Conservation (phyloP, 2,888 invertebrate species). For the Deilephila elpenor region DNA sequence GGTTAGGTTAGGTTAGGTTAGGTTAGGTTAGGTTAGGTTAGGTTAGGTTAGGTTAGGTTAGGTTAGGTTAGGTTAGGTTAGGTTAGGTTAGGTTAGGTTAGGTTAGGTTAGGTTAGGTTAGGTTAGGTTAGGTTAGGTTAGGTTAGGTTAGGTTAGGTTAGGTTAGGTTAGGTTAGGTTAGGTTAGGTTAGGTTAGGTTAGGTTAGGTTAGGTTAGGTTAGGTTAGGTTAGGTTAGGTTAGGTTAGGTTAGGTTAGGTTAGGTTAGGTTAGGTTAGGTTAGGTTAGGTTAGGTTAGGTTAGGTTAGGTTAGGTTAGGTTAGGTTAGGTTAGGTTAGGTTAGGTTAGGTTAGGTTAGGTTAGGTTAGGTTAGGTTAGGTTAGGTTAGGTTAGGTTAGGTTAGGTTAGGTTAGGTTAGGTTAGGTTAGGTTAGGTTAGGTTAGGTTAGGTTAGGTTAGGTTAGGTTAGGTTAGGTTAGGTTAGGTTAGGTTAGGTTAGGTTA, state of each 20-base stretch:
- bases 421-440: slow-evolving; percentile 29
- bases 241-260: neutral
- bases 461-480: slow-evolving; percentile 17
- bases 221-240: neutral
- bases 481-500: slow-evolving; percentile 32
- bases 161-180: slow-evolving; percentile 32
- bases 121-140: slow-evolving; percentile 1
- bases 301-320: neutral
- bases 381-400: slow-evolving; percentile 30
- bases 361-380: slow-evolving; percentile 29
- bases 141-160: slow-evolving; percentile 10
- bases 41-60: slow-evolving; percentile 30
- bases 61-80: slow-evolving; percentile 29
- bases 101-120: slow-evolving; percentile 1
- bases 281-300: slow-evolving; percentile 32
- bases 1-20: neutral
- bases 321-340: neutral
- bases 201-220: slow-evolving; percentile 1
- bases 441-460: slow-evolving; percentile 29
- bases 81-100: slow-evolving; percentile 8
- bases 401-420: slow-evolving; percentile 30
- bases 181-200: neutral
- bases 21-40: slow-evolving; percentile 18
- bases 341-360: slow-evolving; percentile 15
- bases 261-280: slow-evolving; percentile 7